Percentiles rank a stretch among this genome's conserved stretches.
phyloP scores from a whole-genome alignment of 35 echinoderm and acorn worm genomes.

The Hemicentrotus pulcherrimus region DNA sequence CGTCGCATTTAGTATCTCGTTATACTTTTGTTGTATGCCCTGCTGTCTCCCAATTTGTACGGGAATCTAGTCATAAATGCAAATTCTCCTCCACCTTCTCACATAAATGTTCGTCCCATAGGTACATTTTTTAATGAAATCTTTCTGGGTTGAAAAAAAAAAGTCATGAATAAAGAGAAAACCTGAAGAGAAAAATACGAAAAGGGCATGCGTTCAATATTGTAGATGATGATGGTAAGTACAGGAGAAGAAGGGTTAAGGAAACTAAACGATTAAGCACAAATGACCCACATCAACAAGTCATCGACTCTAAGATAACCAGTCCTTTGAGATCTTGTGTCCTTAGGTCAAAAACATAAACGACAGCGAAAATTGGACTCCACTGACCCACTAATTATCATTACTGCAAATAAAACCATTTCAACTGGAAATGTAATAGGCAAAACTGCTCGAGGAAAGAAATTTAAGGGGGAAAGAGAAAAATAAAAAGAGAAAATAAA shows the following conservation, averaged over 20 bases:
- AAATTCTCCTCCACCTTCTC: not conserved
- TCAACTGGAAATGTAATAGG: constrained; percentile 11
- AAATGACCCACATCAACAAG: not conserved
- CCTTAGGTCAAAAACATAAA: not conserved
- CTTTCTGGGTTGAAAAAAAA: not conserved
- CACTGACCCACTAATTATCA: constrained; percentile 11
- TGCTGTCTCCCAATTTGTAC: not conserved
- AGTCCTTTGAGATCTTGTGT: not conserved
- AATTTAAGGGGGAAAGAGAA: not conserved
- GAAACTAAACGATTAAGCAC: not conserved
- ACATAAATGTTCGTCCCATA: not conserved
- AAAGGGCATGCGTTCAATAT: not conserved
- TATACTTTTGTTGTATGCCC: not conserved
- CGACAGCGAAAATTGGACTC: not conserved
- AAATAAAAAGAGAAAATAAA: not conserved
- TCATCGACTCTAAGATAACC: not conserved
- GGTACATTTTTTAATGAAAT: not conserved
- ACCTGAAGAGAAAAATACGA: not conserved
- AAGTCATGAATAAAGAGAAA: not conserved
- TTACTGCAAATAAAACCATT: constrained; percentile 7
- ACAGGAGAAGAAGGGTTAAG: not conserved
- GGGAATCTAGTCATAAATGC: not conserved
- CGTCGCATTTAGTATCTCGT: not conserved
- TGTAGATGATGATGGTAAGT: not conserved
- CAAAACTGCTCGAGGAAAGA: constrained; percentile 1